Base-by-base conservation (phyloP, 2,888 invertebrate species). In the Stenoptilia bipunctidactyla region DNA sequence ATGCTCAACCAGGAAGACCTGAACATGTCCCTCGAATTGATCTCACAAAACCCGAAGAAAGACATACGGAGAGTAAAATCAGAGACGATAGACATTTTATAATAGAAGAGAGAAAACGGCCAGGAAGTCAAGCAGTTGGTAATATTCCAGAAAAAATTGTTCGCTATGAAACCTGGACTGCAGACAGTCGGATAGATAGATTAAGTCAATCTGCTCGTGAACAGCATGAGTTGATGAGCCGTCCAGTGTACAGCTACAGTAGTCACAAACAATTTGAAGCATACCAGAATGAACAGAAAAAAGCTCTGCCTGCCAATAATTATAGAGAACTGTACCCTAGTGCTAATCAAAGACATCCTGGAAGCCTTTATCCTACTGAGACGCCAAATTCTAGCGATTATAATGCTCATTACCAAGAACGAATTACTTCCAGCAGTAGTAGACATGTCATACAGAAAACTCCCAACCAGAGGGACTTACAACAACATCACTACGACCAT, bases 141-240 rank as follows among this genome's bases (percentile, higher is more conserved):
- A 83, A 83, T 74, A 80, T 84, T 72, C 85, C 85, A 41, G 79
- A 82, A 46, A 85, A 85, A 59, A 71, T 76, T 43, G 59, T 74
- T 39, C 69, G 83, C 40, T 77, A 77, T 53, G 85, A 85, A 51
- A 72, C 79, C 2, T 83, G 83, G 80, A 55, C 69, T 39, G 56
- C 75, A 15, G 75, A 82, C 34, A 76, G 76, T 52, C 74, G 75
- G 64, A 73, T 72, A 72, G 82, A 79, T 39, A 66, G 69, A 42
- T 57, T 72, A 50, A 69, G 52, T 48, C 67, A 65, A 43, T 71
- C 76, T 5, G 65, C 71, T 15, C 58, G 73, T 43, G 82, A 83
- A 51, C 82, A 82, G 45, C 67, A 68, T 27, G 79, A 82, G 41
- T 55, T 83, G 15, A 73, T 82, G 65, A 76, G 69, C 45, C 70